Conservation (phyloP, 2,113 vertebrate species). For the Desmodus rotundus region DNA sequence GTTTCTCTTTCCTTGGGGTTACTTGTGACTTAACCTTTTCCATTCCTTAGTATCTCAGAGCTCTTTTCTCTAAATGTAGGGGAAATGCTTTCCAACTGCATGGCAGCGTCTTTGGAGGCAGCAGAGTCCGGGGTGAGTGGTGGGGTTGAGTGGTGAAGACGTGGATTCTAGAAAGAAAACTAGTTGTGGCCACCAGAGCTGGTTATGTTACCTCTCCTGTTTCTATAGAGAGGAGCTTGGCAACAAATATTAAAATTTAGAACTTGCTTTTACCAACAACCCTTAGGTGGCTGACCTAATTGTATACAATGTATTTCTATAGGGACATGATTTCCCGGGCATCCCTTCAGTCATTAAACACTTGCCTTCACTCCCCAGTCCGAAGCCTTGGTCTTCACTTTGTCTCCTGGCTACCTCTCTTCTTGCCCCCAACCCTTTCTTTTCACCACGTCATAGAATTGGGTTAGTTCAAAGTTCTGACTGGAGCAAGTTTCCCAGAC, state of each 20-base stretch:
- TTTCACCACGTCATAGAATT: background rate
- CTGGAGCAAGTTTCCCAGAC: background rate
- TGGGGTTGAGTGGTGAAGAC: background rate
- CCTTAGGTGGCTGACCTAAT: background rate
- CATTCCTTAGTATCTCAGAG: background rate
- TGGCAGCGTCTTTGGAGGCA: background rate
- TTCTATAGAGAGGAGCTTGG: background rate
- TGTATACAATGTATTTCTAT: background rate
- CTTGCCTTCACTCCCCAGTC: background rate
- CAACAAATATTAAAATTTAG: background rate
- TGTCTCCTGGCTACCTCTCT: background rate
- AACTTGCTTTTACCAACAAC: background rate
- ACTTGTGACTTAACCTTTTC: conserved; percentile 56
- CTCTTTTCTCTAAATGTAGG: background rate
- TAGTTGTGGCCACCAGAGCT: background rate
- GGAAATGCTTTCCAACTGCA: background rate
- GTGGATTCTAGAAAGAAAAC: background rate
- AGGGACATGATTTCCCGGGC: background rate
- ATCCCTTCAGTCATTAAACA: background rate
- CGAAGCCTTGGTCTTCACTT: background rate
- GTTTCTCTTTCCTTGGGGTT: background rate
- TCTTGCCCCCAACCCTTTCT: background rate
- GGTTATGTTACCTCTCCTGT: background rate
- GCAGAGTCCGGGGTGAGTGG: too few relatives aligned
- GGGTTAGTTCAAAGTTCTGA: background rate